These are phyloP conservation scores for Sorex fumeus DNA, from an alignment of 2,113 vertebrate genomes.

Conservation along the genomic window DNA sequence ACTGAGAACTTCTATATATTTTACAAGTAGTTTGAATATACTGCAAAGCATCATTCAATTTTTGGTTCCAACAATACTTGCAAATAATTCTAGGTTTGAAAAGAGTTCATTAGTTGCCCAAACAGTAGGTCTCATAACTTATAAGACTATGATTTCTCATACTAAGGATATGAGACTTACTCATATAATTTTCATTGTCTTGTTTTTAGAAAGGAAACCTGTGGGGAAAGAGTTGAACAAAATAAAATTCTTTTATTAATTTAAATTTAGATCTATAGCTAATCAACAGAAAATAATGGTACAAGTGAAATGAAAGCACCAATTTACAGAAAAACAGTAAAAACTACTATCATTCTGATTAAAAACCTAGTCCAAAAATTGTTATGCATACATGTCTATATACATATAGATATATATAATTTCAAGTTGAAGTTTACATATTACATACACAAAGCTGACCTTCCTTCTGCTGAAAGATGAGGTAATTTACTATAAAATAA, in stretches of 20 bases:
- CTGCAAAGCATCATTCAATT: constrained; percentile 69
- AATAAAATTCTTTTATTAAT: constrained; percentile 65
- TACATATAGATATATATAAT: constrained; percentile 71
- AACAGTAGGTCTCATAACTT: constrained; percentile 58
- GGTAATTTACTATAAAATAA: constrained; percentile 72
- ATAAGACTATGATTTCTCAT: not conserved
- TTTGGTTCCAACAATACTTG: constrained; percentile 72
- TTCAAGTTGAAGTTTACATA: constrained; percentile 55
- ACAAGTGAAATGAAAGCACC: constrained; percentile 74
- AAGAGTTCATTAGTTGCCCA: constrained; percentile 47
- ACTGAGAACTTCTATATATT: constrained; percentile 65
- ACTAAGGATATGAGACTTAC: not conserved
- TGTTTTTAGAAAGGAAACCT: constrained; percentile 28
- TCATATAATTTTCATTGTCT: constrained; percentile 31
- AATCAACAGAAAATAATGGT: constrained; percentile 68
- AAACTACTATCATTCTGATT: constrained; percentile 69
- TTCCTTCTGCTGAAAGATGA: constrained; percentile 68
- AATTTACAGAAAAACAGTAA: constrained; percentile 72
- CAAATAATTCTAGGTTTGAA: constrained; percentile 54
- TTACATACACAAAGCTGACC: constrained; percentile 51
- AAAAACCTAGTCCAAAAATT: constrained; percentile 63
- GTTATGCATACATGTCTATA: constrained; percentile 17
- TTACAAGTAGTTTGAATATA: constrained; percentile 72
- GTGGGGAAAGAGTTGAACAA: not conserved
- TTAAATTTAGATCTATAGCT: constrained; percentile 62